Conservation (phyloP, 2,888 invertebrate genomes). For the Leucoptera coffeella region DNA sequence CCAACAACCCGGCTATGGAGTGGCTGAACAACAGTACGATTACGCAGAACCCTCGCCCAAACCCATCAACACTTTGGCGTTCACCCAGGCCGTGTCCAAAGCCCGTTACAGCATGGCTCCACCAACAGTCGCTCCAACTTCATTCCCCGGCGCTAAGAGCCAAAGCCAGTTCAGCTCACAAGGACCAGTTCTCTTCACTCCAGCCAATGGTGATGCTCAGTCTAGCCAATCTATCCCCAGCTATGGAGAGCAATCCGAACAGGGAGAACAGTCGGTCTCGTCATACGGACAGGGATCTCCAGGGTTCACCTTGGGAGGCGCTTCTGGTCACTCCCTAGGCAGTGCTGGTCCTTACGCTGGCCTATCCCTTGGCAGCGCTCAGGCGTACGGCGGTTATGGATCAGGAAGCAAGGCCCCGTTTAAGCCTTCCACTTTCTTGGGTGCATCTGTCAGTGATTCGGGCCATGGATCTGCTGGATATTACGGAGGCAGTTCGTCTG, state of each 20-base stretch:
- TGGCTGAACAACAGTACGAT: no score
- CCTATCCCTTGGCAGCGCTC: constrained; percentile 2
- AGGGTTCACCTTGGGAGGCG: neutral
- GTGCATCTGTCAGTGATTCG: constrained; percentile 26
- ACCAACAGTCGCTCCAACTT: no score
- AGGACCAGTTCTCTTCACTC: constrained; percentile 35
- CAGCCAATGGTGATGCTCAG: no score
- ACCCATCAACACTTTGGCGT: no score
- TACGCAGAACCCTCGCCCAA: no score
- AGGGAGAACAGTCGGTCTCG: no score
- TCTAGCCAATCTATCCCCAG: no score
- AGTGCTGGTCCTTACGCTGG: constrained; percentile 3
- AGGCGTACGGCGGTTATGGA: constrained; percentile 17
- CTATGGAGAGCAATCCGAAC: no score
- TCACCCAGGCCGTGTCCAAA: no score
- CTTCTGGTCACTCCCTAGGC: constrained; percentile 1
- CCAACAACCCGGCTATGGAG: no score
- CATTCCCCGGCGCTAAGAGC: constrained; percentile 36
- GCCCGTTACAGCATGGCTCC: no score
- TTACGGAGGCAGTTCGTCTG: constrained; percentile 20
- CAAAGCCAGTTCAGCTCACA: constrained; percentile 34
- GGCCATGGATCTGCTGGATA: constrained; percentile 21
- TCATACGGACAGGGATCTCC: constrained; percentile 12
- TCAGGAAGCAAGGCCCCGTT: constrained; percentile 27
- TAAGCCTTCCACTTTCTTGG: constrained; percentile 40